Evolutionary conservation across 2,797 vertebrate genomes (phyloP).

Genomic region (Anas bahamensis): DNA sequence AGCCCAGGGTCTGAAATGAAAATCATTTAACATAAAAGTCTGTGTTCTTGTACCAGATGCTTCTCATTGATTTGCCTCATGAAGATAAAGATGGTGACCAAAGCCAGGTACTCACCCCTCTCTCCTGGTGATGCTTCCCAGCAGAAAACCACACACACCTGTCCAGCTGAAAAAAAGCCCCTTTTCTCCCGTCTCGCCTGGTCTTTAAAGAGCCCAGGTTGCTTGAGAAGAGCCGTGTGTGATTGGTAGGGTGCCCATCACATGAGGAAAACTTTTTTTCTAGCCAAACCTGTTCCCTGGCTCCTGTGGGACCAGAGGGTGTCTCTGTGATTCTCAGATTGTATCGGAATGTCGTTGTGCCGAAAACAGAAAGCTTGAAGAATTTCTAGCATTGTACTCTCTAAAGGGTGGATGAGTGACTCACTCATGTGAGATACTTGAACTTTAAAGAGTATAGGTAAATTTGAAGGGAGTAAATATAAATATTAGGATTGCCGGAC

Average conservation of each 20-base stretch:
- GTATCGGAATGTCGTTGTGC: constrained; percentile 45
- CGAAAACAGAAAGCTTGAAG: constrained; percentile 42
- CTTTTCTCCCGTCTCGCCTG: not conserved
- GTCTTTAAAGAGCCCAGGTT: constrained; percentile 52
- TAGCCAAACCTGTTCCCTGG: constrained; percentile 70
- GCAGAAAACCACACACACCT: not conserved
- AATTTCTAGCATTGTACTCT: constrained; percentile 49
- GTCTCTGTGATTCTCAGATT: constrained; percentile 55
- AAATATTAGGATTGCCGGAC: not conserved
- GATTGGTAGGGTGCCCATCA: constrained; percentile 75
- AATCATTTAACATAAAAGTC: not conserved
- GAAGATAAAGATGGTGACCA: not conserved
- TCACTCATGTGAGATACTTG: constrained; percentile 22
- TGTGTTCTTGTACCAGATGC: not conserved
- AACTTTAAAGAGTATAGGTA: constrained; percentile 51
- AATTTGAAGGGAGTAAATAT: not conserved
- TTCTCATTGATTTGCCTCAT: not conserved
- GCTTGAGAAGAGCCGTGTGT: constrained; percentile 19
- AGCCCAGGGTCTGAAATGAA: not conserved
- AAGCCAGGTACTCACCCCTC: constrained; percentile 54
- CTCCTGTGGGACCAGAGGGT: constrained; percentile 36
- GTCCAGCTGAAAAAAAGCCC: not conserved
- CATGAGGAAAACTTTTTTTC: constrained; percentile 58
- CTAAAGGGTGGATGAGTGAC: constrained; percentile 49
- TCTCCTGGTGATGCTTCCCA: not conserved